These are phyloP conservation scores for Hexactinellida sp. DNA, from an alignment of 37 sponge, comb jelly and placozoan species.

Conservation along the genomic window DNA sequence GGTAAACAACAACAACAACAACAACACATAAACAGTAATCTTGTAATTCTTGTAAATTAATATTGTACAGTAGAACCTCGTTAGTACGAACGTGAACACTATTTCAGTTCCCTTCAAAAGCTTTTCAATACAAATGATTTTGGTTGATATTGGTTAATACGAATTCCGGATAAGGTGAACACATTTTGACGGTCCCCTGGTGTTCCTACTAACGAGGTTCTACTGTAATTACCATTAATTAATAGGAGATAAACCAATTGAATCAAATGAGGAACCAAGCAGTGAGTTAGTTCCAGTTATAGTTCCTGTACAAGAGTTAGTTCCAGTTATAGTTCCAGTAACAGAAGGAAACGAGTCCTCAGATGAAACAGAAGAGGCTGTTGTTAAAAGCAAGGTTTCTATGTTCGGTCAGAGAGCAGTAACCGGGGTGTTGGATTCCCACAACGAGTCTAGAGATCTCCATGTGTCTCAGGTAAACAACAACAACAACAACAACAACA, in stretches of 20 bases:
- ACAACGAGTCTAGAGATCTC: slow-evolving; percentile 63
- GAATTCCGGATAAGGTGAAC: too few species aligned
- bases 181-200: too few species aligned
- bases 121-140: too few species aligned
- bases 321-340: neutral
- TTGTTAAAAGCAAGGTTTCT: neutral
- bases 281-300: neutral
- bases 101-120: too few species aligned
- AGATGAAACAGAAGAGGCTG: neutral
- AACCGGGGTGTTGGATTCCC: slow-evolving; percentile 68
- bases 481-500: too few species aligned
- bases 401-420: neutral
- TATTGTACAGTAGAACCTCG: too few species aligned
- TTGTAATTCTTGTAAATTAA: neutral
- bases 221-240: too few species aligned
- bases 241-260: neutral
- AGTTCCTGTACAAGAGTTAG: neutral
- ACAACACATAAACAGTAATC: too few species aligned
- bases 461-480: slow-evolving; percentile 31
- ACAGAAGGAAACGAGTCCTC: neutral
- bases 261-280: neutral
- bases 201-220: too few species aligned
- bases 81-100: too few species aligned
- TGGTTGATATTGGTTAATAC: too few species aligned
- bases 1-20: too few species aligned